Percentiles rank a stretch among this genome's conserved stretches.
These are phyloP conservation scores for Callosobruchus maculatus DNA, from an alignment of 2,888 invertebrate species.

Conservation along the genomic window DNA sequence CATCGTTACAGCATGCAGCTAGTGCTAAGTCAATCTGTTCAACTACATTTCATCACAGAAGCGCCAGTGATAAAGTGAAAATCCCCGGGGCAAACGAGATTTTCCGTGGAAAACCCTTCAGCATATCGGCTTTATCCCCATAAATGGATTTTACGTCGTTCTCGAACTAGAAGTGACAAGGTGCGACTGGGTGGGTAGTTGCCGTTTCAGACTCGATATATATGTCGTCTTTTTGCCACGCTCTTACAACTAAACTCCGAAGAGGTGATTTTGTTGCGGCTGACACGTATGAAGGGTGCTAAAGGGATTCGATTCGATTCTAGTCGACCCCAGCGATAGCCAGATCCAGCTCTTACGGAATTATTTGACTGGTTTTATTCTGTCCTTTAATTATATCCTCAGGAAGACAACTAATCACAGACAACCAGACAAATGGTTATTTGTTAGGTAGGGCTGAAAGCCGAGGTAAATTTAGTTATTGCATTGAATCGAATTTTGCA, in stretches of 20 bases:
- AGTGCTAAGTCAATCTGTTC: too few relatives aligned
- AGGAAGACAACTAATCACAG: too few relatives aligned
- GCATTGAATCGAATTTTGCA: too few relatives aligned
- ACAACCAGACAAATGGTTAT: too few relatives aligned
- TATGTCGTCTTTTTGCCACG: neutral
- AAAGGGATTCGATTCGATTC: neutral
- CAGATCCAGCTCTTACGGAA: neutral
- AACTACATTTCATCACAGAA: neutral
- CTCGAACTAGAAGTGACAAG: neutral
- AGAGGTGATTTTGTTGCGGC: neutral
- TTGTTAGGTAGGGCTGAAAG: too few relatives aligned
- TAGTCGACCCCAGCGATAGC: neutral
- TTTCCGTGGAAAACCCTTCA: neutral
- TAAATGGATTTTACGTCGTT: neutral
- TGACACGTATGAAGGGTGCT: neutral
- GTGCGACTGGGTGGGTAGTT: neutral
- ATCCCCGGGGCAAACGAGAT: neutral
- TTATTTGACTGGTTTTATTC: neutral
- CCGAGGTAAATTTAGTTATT: too few relatives aligned
- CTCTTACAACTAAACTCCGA: neutral
- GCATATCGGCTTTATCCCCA: neutral
- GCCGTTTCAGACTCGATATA: neutral
- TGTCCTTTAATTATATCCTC: too few relatives aligned
- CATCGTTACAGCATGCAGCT: too few relatives aligned
- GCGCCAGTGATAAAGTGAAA: neutral